Evolutionary conservation across 2,797 vertebrate species (phyloP).

Genomic region (Vespertilio murinus): DNA sequence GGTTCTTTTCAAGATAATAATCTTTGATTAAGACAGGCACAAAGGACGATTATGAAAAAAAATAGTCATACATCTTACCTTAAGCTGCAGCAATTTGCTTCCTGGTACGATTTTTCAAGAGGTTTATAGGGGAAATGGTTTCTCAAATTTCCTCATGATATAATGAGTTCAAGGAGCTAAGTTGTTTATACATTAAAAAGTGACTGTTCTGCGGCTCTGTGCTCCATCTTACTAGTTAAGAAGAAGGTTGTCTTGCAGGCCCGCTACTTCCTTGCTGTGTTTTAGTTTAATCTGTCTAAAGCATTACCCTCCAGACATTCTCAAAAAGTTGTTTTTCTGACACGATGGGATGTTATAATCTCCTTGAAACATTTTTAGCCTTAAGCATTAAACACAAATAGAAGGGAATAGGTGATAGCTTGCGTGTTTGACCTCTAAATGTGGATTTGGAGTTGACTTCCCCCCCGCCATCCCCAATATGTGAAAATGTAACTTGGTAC

Average conservation of each 20-base stretch:
- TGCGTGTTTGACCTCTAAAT: conserved; percentile 49
- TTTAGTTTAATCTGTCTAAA: conserved; percentile 68
- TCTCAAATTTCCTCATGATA: conserved; percentile 54
- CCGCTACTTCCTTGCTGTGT: conserved; percentile 58
- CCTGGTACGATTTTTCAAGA: conserved; percentile 4
- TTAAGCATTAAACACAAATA: conserved; percentile 52
- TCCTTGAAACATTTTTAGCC: conserved; percentile 57
- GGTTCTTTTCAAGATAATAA: conserved; percentile 54
- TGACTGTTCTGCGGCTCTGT: conserved; percentile 34
- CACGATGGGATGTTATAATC: conserved; percentile 61
- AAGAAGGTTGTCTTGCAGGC: conserved; percentile 60
- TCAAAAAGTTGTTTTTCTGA: conserved; percentile 63
- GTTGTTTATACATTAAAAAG: conserved; percentile 61
- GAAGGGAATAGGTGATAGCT: conserved; percentile 31
- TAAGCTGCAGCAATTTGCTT: conserved; percentile 49
- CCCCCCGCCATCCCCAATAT: neutral
- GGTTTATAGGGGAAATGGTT: conserved; percentile 39
- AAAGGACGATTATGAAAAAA: conserved; percentile 44
- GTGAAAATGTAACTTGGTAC: neutral
- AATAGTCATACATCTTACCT: conserved; percentile 46
- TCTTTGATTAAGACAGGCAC: conserved; percentile 44
- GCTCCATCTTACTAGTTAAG: conserved; percentile 62
- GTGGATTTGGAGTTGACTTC: neutral
- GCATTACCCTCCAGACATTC: conserved; percentile 65
- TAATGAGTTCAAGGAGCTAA: conserved; percentile 63